phyloP scores from a whole-genome alignment of 1,140 invertebrate genomes.

The Cydia fagiglandana region DNA sequence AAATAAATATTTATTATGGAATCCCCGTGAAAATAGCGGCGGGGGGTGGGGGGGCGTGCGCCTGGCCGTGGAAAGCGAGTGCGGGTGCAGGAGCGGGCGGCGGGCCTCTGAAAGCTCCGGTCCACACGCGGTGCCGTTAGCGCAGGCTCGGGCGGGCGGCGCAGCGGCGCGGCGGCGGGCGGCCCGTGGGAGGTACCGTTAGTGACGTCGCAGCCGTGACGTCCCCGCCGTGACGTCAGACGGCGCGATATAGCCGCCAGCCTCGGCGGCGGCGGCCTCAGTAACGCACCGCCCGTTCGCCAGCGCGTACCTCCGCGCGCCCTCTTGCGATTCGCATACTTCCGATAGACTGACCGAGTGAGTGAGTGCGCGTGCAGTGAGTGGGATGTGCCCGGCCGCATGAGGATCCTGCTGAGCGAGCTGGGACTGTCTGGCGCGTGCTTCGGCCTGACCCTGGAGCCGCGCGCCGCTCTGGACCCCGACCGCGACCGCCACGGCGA shows the following conservation, averaged over 20 bases:
- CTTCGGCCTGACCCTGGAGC: constrained; percentile 76
- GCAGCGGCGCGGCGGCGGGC: constrained; percentile 70
- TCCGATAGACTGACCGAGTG: constrained; percentile 62
- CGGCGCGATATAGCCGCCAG: constrained; percentile 76
- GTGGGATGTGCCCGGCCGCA: constrained; percentile 78
- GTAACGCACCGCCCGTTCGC: constrained; percentile 75
- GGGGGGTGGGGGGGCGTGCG: background rate
- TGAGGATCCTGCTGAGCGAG: constrained; percentile 80
- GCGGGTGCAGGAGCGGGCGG: constrained; percentile 33
- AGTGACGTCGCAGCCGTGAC: constrained; percentile 75
- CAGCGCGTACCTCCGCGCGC: constrained; percentile 69
- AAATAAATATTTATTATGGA: background rate
- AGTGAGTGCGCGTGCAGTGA: constrained; percentile 77
- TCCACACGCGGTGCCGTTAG: constrained; percentile 75
- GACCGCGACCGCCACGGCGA: constrained; percentile 73
- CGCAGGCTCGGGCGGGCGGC: constrained; percentile 75
- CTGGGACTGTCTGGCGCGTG: constrained; percentile 78
- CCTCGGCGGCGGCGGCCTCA: constrained; percentile 76
- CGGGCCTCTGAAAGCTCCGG: constrained; percentile 33
- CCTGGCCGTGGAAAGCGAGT: background rate
- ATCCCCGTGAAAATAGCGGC: background rate
- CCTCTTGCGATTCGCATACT: constrained; percentile 53
- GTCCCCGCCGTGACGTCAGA: constrained; percentile 76
- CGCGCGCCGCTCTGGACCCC: constrained; percentile 74
- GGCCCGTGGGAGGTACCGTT: constrained; percentile 77